Percentiles rank a stretch among this genome's conserved stretches.
Evolutionary conservation across 1,140 invertebrate species (phyloP).

Genomic region (Drepana arcuata): DNA sequence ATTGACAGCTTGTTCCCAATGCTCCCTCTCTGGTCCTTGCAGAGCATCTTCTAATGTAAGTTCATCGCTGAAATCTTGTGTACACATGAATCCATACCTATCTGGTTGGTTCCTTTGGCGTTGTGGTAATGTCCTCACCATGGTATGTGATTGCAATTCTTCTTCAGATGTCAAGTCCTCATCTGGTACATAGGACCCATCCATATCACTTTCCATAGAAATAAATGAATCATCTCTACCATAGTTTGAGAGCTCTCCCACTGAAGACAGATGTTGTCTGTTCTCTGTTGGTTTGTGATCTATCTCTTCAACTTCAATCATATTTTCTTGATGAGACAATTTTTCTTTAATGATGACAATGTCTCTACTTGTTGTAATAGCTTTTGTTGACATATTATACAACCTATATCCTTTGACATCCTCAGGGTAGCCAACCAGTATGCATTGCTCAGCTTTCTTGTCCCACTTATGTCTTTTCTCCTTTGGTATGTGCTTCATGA

Average conservation of each 20-base stretch:
- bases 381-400: background rate
- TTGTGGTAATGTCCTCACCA: no score
- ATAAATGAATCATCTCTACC: no score
- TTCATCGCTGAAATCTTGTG: no score
- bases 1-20: conserved; percentile 30
- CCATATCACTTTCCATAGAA: no score
- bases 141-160: no score
- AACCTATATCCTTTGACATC: background rate
- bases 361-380: background rate
- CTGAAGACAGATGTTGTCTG: no score
- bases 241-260: no score
- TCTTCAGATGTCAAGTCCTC: no score
- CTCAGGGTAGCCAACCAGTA: background rate
- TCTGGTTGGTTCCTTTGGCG: no score
- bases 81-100: no score
- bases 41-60: conserved; percentile 26
- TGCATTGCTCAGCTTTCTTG: background rate
- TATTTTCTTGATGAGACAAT: conserved; percentile 8
- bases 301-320: background rate
- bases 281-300: no score
- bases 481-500: background rate
- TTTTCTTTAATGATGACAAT: conserved; percentile 3
- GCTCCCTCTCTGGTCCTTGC: conserved; percentile 20
- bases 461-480: background rate
- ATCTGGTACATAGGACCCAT: no score